Base-by-base conservation (phyloP, 1,140 invertebrate species). In the Cydia strobilella region DNA sequence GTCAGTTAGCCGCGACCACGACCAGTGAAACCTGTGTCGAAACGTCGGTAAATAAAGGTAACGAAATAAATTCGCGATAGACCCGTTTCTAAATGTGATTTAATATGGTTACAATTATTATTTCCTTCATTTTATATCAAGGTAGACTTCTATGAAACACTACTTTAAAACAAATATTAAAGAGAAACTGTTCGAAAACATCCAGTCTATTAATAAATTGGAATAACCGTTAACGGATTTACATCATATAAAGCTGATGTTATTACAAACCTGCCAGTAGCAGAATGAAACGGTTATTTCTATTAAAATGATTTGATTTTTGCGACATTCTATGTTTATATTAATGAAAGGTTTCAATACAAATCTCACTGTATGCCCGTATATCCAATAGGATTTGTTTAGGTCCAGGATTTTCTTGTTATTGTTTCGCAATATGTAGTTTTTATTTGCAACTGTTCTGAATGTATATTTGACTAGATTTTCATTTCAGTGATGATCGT, bases 201-300 rank as follows among this genome's bases (percentile, higher is more conserved):
- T 15, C 12, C 7, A 20, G 54, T 59, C 18, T 23, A 59, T 59
- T 10, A 59, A 12, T 7, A 59, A 23, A 59, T 59, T 59, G 54
- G 20, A 59, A 59, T 23, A 59, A n/a, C 9, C 12, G 42, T 15
- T 15, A 13, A 51, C 48, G 48, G 5, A 45, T 45, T 45, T 13
- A 18, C n/a, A 6, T 7, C n/a, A n/a, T 23, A 23, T 20, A 59
- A 51, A 59, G 54, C 54, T 59, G n/a, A 59, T 20, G 51, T 59
- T 59, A 59, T 59, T 18, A 59, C 48, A 78, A 74, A 69, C 15
- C 31, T 35, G 69, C 7, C 18, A 59, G 23, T 23, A 23, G 20
- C 20, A 6, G 18, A 23, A 59, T 59, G 54, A 20, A 59, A 23
- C 23, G 10, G 20, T 23, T 23, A 23, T 59, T 59, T n/a, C 6